A percentile compares a stretch with the other conserved stretches of the same genome.
These are phyloP conservation scores for Laspeyria flexula DNA, from an alignment of 2,888 invertebrate genomes.

Conservation along the genomic window DNA sequence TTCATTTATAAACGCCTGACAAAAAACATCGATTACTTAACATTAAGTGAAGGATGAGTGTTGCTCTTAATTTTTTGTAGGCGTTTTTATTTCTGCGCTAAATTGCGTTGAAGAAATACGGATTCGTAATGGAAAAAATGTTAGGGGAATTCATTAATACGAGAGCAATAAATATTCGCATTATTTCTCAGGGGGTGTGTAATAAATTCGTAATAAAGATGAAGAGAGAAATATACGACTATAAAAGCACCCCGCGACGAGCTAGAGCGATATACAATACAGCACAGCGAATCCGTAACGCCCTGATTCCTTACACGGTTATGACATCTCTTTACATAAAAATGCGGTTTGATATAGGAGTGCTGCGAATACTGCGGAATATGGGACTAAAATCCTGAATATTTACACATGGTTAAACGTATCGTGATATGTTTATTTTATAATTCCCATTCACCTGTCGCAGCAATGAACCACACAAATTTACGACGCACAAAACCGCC, in stretches of 20 bases:
- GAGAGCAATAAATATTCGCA: constrained; percentile 65
- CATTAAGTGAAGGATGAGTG: constrained; percentile 16
- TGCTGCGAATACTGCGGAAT: constrained; percentile 24
- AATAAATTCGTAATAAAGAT: constrained; percentile 76
- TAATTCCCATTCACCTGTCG: constrained; percentile 34
- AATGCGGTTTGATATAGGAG: constrained; percentile 35
- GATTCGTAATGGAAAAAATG: constrained; percentile 38
- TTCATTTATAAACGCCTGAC: constrained; percentile 54
- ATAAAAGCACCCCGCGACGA: constrained; percentile 58
- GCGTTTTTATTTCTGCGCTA: constrained; percentile 49
- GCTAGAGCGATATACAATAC: constrained; percentile 39
- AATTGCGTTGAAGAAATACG: constrained; percentile 31
- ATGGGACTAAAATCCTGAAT: constrained; percentile 22
- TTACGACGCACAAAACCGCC: constrained; percentile 32
- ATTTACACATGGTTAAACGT: constrained; percentile 10
- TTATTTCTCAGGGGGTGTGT: constrained; percentile 61
- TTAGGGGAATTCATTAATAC: constrained; percentile 66
- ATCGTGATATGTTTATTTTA: constrained; percentile 32
- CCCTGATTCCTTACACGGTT: constrained; percentile 52
- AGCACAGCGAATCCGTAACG: constrained; percentile 59
- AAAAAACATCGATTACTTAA: constrained; percentile 51
- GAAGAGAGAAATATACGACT: constrained; percentile 53
- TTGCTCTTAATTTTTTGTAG: constrained; percentile 54
- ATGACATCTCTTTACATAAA: constrained; percentile 45
- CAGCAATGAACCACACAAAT: constrained; percentile 32